Evolutionary conservation across 2,797 vertebrate species (phyloP).

Genomic region (Tenualosa ilisha): DNA sequence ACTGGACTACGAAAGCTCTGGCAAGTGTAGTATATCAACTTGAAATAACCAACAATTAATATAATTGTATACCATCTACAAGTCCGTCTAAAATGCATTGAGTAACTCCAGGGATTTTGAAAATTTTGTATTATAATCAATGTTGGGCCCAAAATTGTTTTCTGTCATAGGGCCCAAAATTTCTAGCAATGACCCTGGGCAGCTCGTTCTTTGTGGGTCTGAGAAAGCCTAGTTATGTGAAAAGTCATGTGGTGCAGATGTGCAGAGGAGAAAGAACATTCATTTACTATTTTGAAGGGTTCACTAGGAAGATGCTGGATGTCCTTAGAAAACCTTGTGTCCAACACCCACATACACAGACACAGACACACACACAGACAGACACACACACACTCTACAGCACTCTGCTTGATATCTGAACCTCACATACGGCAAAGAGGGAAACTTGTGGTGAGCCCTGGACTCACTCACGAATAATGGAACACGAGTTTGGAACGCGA

Average conservation of each 20-base stretch:
- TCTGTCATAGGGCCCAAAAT: too few relatives aligned
- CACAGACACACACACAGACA: conserved; percentile 1
- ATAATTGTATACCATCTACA: background rate
- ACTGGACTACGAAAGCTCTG: background rate
- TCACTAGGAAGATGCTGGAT: background rate
- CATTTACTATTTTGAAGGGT: background rate
- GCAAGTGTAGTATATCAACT: background rate
- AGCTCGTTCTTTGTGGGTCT: background rate
- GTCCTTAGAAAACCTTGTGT: conserved; percentile 18
- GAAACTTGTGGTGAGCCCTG: conserved; percentile 12
- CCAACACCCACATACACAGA: conserved; percentile 19
- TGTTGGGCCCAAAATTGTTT: too few relatives aligned
- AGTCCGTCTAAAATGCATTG: background rate
- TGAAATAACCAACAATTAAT: conserved; percentile 2
- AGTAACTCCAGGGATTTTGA: background rate
- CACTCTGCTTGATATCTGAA: conserved; percentile 30
- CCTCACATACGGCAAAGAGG: conserved; percentile 35
- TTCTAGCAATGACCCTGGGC: too few relatives aligned
- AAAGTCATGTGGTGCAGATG: background rate
- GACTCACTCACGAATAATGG: conserved; percentile 21
- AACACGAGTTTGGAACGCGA: conserved; percentile 11
- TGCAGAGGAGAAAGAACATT: background rate
- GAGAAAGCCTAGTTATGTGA: background rate
- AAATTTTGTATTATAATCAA: too few relatives aligned
- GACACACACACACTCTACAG: background rate